phyloP scores from a whole-genome alignment of 64 coral and sea anemone species.

The Acropora yongei region DNA sequence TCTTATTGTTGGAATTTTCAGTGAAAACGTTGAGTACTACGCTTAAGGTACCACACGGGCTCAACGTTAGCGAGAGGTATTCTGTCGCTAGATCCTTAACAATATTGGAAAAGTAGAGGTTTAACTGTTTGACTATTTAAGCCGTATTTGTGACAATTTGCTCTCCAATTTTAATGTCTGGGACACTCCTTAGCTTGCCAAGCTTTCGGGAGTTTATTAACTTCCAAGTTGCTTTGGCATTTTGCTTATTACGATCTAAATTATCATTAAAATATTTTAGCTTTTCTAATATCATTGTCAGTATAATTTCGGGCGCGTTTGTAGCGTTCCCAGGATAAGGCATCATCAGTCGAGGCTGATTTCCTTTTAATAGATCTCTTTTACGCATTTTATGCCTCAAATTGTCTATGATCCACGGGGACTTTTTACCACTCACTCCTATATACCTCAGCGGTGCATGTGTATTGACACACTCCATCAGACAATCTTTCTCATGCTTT shows the following conservation, averaged over 20 bases:
- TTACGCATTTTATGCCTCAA: not conserved
- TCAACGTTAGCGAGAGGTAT: no score
- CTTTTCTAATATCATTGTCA: not conserved
- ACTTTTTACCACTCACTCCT: constrained; percentile 37
- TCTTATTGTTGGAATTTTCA: no score
- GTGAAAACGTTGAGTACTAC: no score
- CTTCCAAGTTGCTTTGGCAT: not conserved
- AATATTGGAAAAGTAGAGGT: no score
- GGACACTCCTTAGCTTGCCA: not conserved
- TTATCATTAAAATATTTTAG: not conserved
- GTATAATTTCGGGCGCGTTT: not conserved
- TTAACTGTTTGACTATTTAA: not conserved
- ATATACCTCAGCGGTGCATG: no score
- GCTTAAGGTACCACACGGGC: no score
- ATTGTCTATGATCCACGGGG: not conserved
- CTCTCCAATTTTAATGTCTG: no score
- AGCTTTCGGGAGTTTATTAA: not conserved
- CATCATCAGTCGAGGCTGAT: not conserved
- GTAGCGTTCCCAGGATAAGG: not conserved
- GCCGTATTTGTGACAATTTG: not conserved
- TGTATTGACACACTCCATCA: no score
- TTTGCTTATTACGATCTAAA: not conserved
- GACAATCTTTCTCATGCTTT: no score
- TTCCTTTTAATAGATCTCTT: not conserved
- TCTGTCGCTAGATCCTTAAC: no score